Conservation (phyloP, 2,888 invertebrate species). For the Lomographa bimaculata region DNA sequence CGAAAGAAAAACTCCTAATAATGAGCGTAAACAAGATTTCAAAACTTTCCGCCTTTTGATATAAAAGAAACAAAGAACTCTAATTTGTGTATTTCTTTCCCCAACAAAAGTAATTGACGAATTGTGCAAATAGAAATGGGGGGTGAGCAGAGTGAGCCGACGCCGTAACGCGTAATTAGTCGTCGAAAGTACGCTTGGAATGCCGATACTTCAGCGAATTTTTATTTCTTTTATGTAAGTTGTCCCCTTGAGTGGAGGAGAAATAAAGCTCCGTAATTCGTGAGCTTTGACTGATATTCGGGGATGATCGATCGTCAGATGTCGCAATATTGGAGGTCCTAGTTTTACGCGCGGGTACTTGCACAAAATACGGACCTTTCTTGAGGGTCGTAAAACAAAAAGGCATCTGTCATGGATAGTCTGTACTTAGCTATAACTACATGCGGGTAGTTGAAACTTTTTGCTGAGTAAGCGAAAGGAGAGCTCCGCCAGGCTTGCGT, state of each 20-base stretch:
- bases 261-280: constrained; percentile 66
- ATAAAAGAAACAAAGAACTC: constrained; percentile 64
- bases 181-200: constrained; percentile 42
- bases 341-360: constrained; percentile 67
- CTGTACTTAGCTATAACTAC: constrained; percentile 36
- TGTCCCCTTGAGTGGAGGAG: constrained; percentile 54
- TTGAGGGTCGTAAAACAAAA: constrained; percentile 64
- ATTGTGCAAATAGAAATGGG: constrained; percentile 61
- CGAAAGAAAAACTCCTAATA: constrained; percentile 47
- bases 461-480: constrained; percentile 15
- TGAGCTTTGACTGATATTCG: constrained; percentile 68
- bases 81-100: constrained; percentile 62
- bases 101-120: constrained; percentile 62
- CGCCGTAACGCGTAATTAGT: constrained; percentile 68
- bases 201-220: constrained; percentile 54
- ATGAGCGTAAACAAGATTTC: constrained; percentile 65
- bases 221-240: constrained; percentile 65
- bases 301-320: constrained; percentile 71
- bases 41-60: constrained; percentile 62
- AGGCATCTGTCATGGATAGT: constrained; percentile 59
- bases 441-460: constrained; percentile 19
- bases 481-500: constrained; percentile 3
- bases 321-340: constrained; percentile 70
- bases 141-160: constrained; percentile 43
- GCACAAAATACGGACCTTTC: constrained; percentile 55